Base-by-base conservation (phyloP, 2,797 vertebrate genomes). In the Dicrostonyx torquatus region DNA sequence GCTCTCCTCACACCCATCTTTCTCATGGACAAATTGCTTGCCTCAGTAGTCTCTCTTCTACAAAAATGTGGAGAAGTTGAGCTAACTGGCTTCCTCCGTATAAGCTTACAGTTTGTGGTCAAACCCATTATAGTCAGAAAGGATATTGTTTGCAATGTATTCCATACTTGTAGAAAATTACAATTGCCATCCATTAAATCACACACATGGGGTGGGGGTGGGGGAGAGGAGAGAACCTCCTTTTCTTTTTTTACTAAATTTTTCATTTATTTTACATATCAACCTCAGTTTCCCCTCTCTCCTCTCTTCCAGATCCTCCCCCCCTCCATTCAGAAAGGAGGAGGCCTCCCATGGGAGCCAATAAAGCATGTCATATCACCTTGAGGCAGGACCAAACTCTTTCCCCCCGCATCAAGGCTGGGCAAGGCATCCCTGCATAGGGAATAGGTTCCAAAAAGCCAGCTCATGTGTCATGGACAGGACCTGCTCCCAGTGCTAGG, bases 11-110 rank as follows among this genome's bases (percentile, higher is more conserved):
- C 14, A 4, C 37, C 31, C 24, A 58, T 50, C 58, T 95, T 82
- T 88, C 53, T 91, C 20, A 53, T 4, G 12, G 86, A 76, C 26
- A 58, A 87, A 43, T 18, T 70, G 50, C 5, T 24, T 0, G 26
- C 73, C n/a, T 87, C 85, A 94, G 86, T 50, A 37, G 37, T 85
- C 72, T n/a, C 66, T 78, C 87, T 87, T 92, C 78, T 55, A 45
- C 40, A 92, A 93, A 85, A 29, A 50, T 9, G 34, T 3, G 20
- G 15, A 93, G 77, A 94, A 85, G 45, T 29, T 34, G 34, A 92
- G 62, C n/a, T 64, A 73, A 31, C 43, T 75, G 24, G 73, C 31
- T 29, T 73, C 82, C 50, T 72, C 60, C 37, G 12, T 37, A 43
- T 40, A 34, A 79, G 20, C 34, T 77, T 87, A 84, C 73, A 48